Base-by-base conservation (phyloP, 2,888 invertebrate species). In the Chloromyia formosa region DNA sequence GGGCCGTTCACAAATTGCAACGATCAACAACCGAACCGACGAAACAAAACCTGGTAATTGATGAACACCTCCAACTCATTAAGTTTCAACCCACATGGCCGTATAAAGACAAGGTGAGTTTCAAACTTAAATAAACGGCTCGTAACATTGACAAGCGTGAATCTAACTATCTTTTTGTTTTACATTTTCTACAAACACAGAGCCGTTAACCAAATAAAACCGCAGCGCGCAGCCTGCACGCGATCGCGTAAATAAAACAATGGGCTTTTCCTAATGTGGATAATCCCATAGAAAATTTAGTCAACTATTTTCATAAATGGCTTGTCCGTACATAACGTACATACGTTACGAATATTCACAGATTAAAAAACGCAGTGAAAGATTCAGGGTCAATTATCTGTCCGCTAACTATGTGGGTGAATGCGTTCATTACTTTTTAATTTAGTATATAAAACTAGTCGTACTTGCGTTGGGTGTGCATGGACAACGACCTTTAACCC, bases 81-180 rank as follows among this genome's bases (percentile, higher is more conserved):
- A 62, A 62, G 35, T 62, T 62, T 16, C 62, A 62, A 42, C 62
- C 62, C 62, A 62, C 62, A 62, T 62, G 16, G 62, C 62, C 62
- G 62, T 62, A 42, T 9, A 62, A 62, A 62, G 62, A 62, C 62
- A 62, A 62, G 62, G 62, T 62, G 62, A 42, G 10, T 62, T 40
- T 5, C 53, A n/a, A 53, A n/a, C 4, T 9, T 22, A 23, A 22
- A 22, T 1, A 62, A 42, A 35, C 27, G 27, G 27, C 27, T 35
- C 27, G 40, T 9, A 62, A 14, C 35, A 42, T 62, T 62, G 62
- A 14, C n/a, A 14, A 35, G 62, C 42, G 62, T 62, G 40, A 35
- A 62, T 42, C 40, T 42, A n/a, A 62, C 27, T 4, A 35, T 35
- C 27, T 35, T 35, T 35, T 35, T 35, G 3, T 35, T 2, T 35